Evolutionary conservation across 2,888 invertebrate species (phyloP).

Genomic region (Orgyia antiqua): DNA sequence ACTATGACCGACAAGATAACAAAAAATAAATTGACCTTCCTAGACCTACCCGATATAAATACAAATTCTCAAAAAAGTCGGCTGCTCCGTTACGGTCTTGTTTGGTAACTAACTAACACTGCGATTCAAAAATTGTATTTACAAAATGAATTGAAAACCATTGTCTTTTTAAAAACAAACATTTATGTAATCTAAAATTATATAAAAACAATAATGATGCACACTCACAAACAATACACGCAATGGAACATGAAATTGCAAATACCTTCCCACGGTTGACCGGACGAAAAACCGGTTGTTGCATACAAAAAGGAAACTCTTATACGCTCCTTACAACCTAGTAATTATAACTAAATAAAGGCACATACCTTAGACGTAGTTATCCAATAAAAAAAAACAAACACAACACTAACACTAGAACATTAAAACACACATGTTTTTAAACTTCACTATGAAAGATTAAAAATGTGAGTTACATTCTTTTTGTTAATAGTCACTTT

Average conservation of each 20-base stretch:
- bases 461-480: slow-evolving; percentile 40
- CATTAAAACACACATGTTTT: slow-evolving; percentile 43
- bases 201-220: background rate
- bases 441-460: slow-evolving; percentile 56
- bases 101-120: too few relatives aligned
- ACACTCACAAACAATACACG: slow-evolving; percentile 27
- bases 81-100: too few relatives aligned
- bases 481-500: slow-evolving; percentile 31
- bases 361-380: slow-evolving; percentile 52
- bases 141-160: too few relatives aligned
- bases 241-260: slow-evolving; percentile 38
- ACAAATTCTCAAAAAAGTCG: too few relatives aligned
- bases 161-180: too few relatives aligned
- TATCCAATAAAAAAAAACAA: slow-evolving; percentile 32
- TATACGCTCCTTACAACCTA: slow-evolving; percentile 48
- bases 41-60: too few relatives aligned
- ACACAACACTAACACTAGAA: slow-evolving; percentile 39
- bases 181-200: slow-evolving; percentile 9
- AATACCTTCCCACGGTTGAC: slow-evolving; percentile 68
- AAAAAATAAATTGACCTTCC: too few relatives aligned
- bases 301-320: slow-evolving; percentile 64
- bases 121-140: too few relatives aligned
- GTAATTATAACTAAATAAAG: slow-evolving; percentile 40
- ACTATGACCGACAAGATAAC: too few relatives aligned
- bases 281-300: slow-evolving; percentile 69